Evolutionary conservation across 1,140 invertebrate species (phyloP), one percentile per base, ranked within the genome.

Genomic region (Drosophila serrata): DNA sequence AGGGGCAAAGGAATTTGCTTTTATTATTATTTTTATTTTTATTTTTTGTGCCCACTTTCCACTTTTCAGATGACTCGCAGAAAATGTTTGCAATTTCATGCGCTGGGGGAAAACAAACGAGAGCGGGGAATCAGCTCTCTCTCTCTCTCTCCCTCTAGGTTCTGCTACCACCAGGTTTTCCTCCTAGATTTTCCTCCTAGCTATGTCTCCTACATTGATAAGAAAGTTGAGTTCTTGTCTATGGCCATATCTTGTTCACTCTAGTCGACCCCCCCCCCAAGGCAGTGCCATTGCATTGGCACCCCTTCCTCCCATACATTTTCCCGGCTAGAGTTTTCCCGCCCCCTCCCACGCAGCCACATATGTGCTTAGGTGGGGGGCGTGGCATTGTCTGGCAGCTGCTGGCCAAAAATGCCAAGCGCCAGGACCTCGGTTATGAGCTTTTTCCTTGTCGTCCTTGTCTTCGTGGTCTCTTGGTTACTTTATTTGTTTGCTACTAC

Each of bases 341-440:
- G 37, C 43, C 56, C 43, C 43, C 31, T 39, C 56, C 49, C 56
- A 24, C 51, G 13, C 35, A 29, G 39, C 42, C 57, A 55, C 43
- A 57, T 55, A 49, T 72, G 68, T 69, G 68, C 42, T 57, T 40
- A 33, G 68, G 40, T 33, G 63, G 68, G 68, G 63, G 68, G 68
- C 64, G 68, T 69, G 49, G 63, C 64, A 70, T 69, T 56, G 68
- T 68, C 68, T 85, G 74, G 63, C 81, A 86, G 74, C 74, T 78
- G 74, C 48, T 69, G 81, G 48, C 58, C 77, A 37, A 46, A 57
- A 62, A 65, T 69, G 61, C 65, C 46, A 58, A 45, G 40, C 53
- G 29, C 39, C 61, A 64, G 70, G 76, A 67, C 60, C 79, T 86
- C 56, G 61, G 82, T 87, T 86, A 87, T 86, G 75, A 87, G 82